phyloP scores from a whole-genome alignment of 1,140 invertebrate species.

The Papilio machaon region DNA sequence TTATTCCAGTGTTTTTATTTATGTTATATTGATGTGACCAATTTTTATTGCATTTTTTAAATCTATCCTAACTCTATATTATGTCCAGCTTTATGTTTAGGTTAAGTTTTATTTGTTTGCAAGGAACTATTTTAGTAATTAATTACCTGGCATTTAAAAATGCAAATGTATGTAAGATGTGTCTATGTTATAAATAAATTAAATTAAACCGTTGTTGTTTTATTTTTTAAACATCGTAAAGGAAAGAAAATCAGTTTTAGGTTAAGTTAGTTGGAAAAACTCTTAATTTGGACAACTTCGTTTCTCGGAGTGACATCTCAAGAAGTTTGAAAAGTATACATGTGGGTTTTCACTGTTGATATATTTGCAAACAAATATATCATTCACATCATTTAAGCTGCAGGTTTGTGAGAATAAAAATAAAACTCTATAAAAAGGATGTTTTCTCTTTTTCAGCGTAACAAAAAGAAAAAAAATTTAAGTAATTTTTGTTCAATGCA shows the following conservation, averaged over 20 bases:
- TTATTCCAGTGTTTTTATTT: constrained; percentile 11
- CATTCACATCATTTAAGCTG: not conserved
- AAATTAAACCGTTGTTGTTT: not conserved
- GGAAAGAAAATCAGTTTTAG: too few relatives aligned
- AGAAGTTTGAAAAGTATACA: too few relatives aligned
- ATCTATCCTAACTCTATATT: not conserved
- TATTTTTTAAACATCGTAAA: not conserved
- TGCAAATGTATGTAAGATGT: constrained; percentile 23
- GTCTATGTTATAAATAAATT: constrained; percentile 31
- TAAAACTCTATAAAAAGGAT: not conserved
- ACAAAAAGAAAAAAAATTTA: too few relatives aligned
- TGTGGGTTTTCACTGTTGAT: too few relatives aligned
- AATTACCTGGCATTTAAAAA: constrained; percentile 33
- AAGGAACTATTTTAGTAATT: constrained; percentile 23
- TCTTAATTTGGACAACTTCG: too few relatives aligned
- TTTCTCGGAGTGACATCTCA: too few relatives aligned
- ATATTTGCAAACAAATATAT: too few relatives aligned
- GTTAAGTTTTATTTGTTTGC: constrained; percentile 6
- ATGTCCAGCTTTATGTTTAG: constrained; percentile 36
- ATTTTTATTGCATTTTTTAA: constrained; percentile 33
- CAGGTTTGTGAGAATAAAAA: not conserved
- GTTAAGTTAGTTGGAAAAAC: too few relatives aligned
- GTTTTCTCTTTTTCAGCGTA: too few relatives aligned
- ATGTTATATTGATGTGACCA: constrained; percentile 28
- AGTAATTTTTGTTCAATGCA: not conserved